These are phyloP conservation scores for Erpetoichthys calabaricus DNA, from an alignment of 2,797 vertebrate species.

Conservation along the genomic window DNA sequence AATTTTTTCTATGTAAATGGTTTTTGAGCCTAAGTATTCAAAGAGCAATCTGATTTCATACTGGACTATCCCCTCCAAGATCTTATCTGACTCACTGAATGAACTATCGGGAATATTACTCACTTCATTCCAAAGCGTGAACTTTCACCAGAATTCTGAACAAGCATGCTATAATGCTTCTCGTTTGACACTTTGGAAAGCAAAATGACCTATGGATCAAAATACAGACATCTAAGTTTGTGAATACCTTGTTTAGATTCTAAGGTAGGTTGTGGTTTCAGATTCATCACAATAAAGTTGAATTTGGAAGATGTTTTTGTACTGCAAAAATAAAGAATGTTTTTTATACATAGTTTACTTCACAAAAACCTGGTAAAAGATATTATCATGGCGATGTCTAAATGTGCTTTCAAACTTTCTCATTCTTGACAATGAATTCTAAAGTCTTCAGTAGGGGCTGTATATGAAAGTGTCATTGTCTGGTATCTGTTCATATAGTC, in stretches of 20 bases:
- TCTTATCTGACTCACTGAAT: no score
- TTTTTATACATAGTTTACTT: slow-evolving; percentile 14
- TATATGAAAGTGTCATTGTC: slow-evolving; percentile 18
- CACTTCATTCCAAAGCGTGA: no score
- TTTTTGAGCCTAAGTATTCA: no score
- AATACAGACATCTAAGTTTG: slow-evolving; percentile 19
- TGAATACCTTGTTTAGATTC: slow-evolving; percentile 18
- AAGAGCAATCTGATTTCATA: no score
- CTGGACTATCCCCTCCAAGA: no score
- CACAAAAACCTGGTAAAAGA: slow-evolving; percentile 15
- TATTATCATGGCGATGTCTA: background rate
- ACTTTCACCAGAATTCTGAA: no score
- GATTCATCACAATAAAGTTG: slow-evolving; percentile 7
- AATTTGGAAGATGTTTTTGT: slow-evolving; percentile 6
- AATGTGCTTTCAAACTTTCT: slow-evolving; percentile 8
- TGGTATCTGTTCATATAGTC: slow-evolving; percentile 18
- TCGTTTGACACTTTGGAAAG: no score
- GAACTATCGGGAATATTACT: no score
- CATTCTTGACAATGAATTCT: slow-evolving; percentile 18
- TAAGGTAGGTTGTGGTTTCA: slow-evolving; percentile 3
- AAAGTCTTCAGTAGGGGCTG: slow-evolving; percentile 10
- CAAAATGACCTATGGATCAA: background rate
- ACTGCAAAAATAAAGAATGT: slow-evolving; percentile 10
- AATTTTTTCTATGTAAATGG: no score
- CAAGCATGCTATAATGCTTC: no score